Conservation (phyloP, 2,113 vertebrate species). For the Solea solea region DNA sequence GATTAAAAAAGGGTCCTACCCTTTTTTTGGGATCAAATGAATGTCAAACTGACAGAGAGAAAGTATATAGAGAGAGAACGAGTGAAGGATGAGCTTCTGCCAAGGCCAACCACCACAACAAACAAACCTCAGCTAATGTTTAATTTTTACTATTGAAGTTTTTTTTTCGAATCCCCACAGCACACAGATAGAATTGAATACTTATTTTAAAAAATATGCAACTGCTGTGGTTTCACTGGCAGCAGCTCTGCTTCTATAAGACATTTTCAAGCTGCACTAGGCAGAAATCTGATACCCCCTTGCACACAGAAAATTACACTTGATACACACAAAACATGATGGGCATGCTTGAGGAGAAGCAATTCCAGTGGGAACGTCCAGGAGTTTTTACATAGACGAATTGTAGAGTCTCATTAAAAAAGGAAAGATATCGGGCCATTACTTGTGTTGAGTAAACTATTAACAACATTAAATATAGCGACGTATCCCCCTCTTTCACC, state of each 20-base stretch:
- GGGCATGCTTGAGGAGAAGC: background rate
- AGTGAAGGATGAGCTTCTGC: slow-evolving; percentile 10
- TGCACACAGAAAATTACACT: background rate
- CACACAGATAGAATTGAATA: slow-evolving; percentile 56
- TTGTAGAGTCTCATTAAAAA: background rate
- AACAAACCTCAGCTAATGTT: slow-evolving; percentile 54
- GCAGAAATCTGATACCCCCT: background rate
- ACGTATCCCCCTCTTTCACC: background rate
- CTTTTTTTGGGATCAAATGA: too few relatives aligned
- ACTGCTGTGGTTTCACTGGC: slow-evolving; percentile 41
- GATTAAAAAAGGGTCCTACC: slow-evolving; percentile 37
- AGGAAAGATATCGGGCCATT: background rate
- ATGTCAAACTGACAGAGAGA: background rate
- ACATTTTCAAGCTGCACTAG: background rate
- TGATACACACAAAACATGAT: background rate
- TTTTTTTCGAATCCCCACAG: slow-evolving; percentile 30
- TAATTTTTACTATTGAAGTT: slow-evolving; percentile 57
- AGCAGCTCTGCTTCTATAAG: slow-evolving; percentile 31
- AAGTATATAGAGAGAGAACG: slow-evolving; percentile 8
- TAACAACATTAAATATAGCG: background rate
- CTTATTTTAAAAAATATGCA: slow-evolving; percentile 26
- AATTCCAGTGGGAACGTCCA: background rate
- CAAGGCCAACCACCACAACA: slow-evolving; percentile 12
- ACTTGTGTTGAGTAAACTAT: background rate
- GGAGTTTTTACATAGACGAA: background rate